These are phyloP conservation scores for Gambusia holbrooki DNA, from an alignment of 2,113 vertebrate genomes.

Conservation along the genomic window DNA sequence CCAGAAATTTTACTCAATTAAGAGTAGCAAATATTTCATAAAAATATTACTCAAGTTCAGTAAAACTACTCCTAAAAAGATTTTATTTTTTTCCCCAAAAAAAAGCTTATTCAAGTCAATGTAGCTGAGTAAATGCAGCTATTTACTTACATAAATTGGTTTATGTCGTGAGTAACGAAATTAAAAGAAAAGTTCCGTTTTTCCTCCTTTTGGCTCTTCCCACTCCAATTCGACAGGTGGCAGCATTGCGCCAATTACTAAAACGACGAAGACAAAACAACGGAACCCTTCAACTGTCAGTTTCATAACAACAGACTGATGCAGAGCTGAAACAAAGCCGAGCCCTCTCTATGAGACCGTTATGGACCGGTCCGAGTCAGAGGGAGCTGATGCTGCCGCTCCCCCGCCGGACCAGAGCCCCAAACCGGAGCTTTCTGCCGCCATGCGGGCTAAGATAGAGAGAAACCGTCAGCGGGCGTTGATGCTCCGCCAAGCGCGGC, in stretches of 20 bases:
- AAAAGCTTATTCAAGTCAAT: too few species aligned
- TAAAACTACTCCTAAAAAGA: too few species aligned
- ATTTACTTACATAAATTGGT: too few species aligned
- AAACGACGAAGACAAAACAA: not conserved
- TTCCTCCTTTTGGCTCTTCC: not conserved
- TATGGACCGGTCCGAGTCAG: constrained; percentile 51
- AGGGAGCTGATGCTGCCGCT: not conserved
- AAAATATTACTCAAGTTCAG: too few species aligned
- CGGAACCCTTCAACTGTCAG: constrained; percentile 33
- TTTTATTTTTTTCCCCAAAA: too few species aligned
- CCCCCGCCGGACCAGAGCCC: constrained; percentile 5
- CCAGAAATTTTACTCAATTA: too few species aligned
- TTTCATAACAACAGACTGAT: constrained; percentile 20
- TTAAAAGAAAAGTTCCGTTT: too few species aligned
- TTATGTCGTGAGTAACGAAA: too few species aligned
- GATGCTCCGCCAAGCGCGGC: constrained; percentile 89
- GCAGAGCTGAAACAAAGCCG: not conserved
- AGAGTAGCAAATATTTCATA: too few species aligned
- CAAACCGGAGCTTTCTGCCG: constrained; percentile 75
- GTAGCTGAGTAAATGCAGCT: too few species aligned
- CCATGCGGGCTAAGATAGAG: constrained; percentile 87
- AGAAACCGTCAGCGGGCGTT: constrained; percentile 90
- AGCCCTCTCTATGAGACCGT: not conserved
- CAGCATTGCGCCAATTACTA: not conserved
- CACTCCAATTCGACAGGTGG: not conserved